phyloP scores from a whole-genome alignment of 1,140 invertebrate genomes.

The Apis florea region DNA sequence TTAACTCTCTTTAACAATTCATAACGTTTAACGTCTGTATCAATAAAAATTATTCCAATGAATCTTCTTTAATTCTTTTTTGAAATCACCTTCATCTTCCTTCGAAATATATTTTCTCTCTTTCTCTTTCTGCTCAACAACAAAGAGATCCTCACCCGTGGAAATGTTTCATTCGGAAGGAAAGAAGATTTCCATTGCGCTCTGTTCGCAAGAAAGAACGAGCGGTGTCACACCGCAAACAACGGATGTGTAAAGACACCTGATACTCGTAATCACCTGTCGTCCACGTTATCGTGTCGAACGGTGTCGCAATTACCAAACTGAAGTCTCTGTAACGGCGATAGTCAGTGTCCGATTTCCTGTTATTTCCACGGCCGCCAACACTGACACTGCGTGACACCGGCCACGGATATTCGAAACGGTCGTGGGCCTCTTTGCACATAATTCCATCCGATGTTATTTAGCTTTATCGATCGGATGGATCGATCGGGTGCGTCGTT shows the following conservation, averaged over 20 bases:
- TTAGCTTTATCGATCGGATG: slow-evolving; percentile 44
- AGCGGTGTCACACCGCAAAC: slow-evolving; percentile 58
- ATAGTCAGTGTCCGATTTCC: slow-evolving; percentile 67
- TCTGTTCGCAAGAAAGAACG: background rate
- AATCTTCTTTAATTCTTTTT: too few relatives aligned
- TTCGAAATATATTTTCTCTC: too few relatives aligned
- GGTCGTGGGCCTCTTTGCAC: background rate
- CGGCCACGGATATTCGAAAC: slow-evolving; percentile 31
- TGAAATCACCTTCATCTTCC: too few relatives aligned
- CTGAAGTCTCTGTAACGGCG: slow-evolving; percentile 47
- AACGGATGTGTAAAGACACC: slow-evolving; percentile 71
- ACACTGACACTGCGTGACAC: slow-evolving; percentile 43
- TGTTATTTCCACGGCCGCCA: slow-evolving; percentile 55
- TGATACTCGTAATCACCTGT: slow-evolving; percentile 72
- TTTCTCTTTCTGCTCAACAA: too few relatives aligned
- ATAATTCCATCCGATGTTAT: slow-evolving; percentile 40
- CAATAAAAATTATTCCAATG: too few relatives aligned
- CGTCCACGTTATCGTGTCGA: slow-evolving; percentile 41
- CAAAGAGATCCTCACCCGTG: background rate
- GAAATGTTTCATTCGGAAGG: too few relatives aligned
- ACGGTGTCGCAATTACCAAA: slow-evolving; percentile 68
- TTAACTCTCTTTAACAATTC: background rate
- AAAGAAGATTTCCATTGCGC: background rate
- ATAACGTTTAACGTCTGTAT: too few relatives aligned
- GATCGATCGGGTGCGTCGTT: slow-evolving; percentile 29